Base-by-base conservation (phyloP, 2,797 vertebrate species). In the Microctenopoma lineatum region DNA sequence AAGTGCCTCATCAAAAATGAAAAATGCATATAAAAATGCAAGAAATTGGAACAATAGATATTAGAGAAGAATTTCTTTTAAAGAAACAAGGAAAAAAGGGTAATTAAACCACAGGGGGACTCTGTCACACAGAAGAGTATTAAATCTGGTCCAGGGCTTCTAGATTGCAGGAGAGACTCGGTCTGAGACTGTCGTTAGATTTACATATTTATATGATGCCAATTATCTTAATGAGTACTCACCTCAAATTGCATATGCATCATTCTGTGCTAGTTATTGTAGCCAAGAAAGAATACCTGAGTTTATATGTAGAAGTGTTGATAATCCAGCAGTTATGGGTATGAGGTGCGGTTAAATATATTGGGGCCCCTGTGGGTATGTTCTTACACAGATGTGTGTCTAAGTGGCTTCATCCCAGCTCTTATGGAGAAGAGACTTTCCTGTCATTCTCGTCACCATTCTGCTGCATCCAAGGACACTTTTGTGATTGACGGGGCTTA, bases 401-500 rank as follows among this genome's bases (percentile, higher is more conserved):
- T 84, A 80, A 85, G 84, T 84, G 70, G 70, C 84, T 89, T 87
- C 79, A 84, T 90, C 87, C 66, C 45, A 5, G 70, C 79, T 83
- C 79, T 84, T 26, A 39, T 59, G 62, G 80, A 84, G 62, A 73
- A 87, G 73, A 79, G 77, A 81, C 75, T 75, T 80, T 74, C 82
- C 86, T 53, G 62, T 89, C 74, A 87, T 83, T 92, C 92, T 94
- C 93, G 94, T 95, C 94, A 92, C 93, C 93, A 94, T 95, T 95
- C 93, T 82, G 91, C 89, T 81, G 81, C 94, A 91, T 94, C 87
- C 95, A 96, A 96, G 96, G 95, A 92, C 95, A 94, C 92, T 86
- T 88, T 87, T 87, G 89, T 95, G 95, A 96, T 94, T 95, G 95
- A 96, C 95, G 93, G 91, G 92, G 93, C 94, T 96, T 96, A 96